These are phyloP conservation scores for Drosophila sp. DNA, from an alignment of 1,140 invertebrate species.

Conservation along the genomic window DNA sequence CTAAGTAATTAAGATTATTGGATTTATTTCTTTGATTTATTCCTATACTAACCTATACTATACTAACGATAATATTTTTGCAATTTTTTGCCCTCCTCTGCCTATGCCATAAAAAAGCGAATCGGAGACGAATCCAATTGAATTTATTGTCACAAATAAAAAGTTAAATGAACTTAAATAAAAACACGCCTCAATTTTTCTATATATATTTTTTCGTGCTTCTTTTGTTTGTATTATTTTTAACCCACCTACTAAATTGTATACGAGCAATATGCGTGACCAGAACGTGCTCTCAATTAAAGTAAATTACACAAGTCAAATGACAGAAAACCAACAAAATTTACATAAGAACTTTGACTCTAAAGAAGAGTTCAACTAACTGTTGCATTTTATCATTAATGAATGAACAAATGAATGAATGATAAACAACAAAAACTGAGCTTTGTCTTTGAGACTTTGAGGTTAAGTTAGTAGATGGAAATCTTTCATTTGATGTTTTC, in stretches of 20 bases:
- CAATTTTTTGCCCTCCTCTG: not conserved
- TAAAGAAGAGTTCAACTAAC: not conserved
- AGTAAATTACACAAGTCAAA: conserved; percentile 7
- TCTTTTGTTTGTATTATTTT: conserved; percentile 16
- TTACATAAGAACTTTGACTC: conserved; percentile 9
- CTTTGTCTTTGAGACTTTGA: not conserved
- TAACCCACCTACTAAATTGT: conserved; percentile 4
- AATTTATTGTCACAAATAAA: conserved; percentile 62
- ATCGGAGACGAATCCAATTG: conserved; percentile 47
- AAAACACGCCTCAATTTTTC: conserved; percentile 45
- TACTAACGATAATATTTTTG: too few relatives aligned
- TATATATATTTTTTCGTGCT: conserved; percentile 25
- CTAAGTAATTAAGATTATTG: too few relatives aligned
- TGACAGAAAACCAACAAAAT: not conserved
- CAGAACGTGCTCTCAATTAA: conserved; percentile 12
- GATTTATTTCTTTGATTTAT: too few relatives aligned
- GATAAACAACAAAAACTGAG: not conserved
- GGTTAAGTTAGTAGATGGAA: not conserved
- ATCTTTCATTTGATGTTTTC: too few relatives aligned
- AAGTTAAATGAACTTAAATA: conserved; percentile 59
- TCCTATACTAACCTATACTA: too few relatives aligned
- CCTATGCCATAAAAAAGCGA: conserved; percentile 28
- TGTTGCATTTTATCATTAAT: not conserved
- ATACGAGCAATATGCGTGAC: conserved; percentile 3
- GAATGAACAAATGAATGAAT: not conserved